Evolutionary conservation across 2,113 vertebrate genomes (phyloP).

Genomic region (Microtus ochrogaster): DNA sequence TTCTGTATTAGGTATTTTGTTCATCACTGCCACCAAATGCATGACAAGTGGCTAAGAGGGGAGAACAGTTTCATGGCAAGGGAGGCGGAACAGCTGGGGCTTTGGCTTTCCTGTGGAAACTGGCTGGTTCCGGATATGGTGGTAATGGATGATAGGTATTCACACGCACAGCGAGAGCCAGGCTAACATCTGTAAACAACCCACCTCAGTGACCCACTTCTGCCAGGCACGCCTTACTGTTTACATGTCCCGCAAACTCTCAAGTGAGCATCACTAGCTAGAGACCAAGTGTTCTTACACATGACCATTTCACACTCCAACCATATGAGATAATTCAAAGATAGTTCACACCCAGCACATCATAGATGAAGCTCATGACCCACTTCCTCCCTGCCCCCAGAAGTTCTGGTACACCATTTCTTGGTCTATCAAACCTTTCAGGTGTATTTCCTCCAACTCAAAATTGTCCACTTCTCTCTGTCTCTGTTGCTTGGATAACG

Average conservation of each 20-base stretch:
- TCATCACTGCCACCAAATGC: background rate
- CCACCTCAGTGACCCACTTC: background rate
- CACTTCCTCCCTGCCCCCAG: accelerated
- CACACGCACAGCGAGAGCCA: background rate
- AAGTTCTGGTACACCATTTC: background rate
- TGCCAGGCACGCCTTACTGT: background rate
- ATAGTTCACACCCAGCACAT: background rate
- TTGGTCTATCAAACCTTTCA: background rate
- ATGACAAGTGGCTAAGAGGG: background rate
- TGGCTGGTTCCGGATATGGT: background rate
- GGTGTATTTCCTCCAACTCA: background rate
- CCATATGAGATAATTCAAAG: background rate
- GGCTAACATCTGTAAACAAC: too few species aligned
- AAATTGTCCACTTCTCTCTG: background rate
- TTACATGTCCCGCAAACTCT: background rate
- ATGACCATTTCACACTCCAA: background rate
- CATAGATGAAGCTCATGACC: background rate
- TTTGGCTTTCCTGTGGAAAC: background rate
- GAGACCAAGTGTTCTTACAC: background rate
- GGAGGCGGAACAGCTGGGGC: too few species aligned
- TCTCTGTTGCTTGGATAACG: background rate
- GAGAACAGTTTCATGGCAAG: background rate
- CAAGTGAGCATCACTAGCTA: background rate
- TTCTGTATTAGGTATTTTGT: background rate
- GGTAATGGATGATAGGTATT: background rate